Base-by-base conservation (phyloP, 2,888 invertebrate species). In the Anorthoa munda region DNA sequence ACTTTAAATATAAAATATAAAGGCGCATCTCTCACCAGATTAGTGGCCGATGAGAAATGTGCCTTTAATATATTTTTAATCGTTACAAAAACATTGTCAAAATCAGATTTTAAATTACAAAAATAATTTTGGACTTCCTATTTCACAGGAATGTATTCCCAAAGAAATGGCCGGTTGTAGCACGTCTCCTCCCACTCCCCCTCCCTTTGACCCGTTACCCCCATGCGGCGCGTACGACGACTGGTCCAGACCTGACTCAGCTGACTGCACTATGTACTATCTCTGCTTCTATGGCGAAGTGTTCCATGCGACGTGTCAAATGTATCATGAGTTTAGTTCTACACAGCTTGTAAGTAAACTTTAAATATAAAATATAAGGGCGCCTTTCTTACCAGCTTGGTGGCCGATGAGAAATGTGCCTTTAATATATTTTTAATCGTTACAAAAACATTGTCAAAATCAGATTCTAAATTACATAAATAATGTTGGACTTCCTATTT, bases 321-420 rank as follows among this genome's bases (percentile, higher is more conserved):
- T 1, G 3, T 15, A 48, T 21, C 18, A 70, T 4, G 70, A 70
- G 21, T 70, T 69, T 31, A 70, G 70, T 46, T 55, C 70, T 18
- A 31, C 13, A 21, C 0, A 18, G 1, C 11, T 26, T 15, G 69
- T 69, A 45, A 69, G 66, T 59, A n/a, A 59, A 5, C 12, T 4
- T 4, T 18, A 12, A 9, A 15, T 55, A 13, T 1, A 31, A 31
- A 31, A 31, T 31, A 31, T 31, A 31, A 31, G 7, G 31, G 31
- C 31, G 7, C 31, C 31, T 31, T 31, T 31, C 31, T 31, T 1
- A 31, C 31, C 31, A 31, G 7, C 31, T 31, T 7, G 7, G 31
- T 31, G 31, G 31, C 31, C 31, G 31, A 31, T 31, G 31, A 7
- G 7, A 31, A 31, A 31, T 0, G 7, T 31, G 31, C 5, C 31